phyloP scores from a whole-genome alignment of 2,888 invertebrate species.

The Drosophila testacea region DNA sequence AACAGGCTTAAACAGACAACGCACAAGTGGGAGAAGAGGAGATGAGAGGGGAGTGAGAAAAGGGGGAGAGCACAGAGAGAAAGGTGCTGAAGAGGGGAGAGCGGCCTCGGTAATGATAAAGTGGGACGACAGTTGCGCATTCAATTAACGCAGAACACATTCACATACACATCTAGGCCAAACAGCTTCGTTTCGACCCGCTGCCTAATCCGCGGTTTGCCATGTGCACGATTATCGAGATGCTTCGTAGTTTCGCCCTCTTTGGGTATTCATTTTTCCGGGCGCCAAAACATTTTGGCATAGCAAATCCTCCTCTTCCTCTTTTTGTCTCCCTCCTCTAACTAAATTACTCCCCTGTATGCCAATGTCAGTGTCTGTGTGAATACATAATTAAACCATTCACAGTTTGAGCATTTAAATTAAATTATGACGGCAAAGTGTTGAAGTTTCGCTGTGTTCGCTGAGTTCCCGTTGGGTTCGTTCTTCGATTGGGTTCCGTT shows the following conservation, averaged over 20 bases:
- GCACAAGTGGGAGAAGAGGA: constrained; percentile 33
- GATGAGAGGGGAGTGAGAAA: background rate
- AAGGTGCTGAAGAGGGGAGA: background rate
- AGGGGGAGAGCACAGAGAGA: background rate
- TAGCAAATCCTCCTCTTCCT: constrained; percentile 38
- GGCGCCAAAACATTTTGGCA: constrained; percentile 52
- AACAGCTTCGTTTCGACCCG: constrained; percentile 45
- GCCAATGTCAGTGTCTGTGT: constrained; percentile 32
- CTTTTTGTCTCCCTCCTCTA: background rate
- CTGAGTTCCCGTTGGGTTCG: background rate
- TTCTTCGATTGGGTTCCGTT: background rate
- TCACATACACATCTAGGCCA: constrained; percentile 57
- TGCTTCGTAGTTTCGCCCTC: constrained; percentile 20
- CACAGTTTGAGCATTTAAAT: constrained; percentile 80
- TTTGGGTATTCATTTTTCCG: constrained; percentile 47
- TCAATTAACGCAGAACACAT: constrained; percentile 68
- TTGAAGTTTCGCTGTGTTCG: constrained; percentile 35
- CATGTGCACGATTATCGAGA: constrained; percentile 61
- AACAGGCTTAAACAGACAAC: constrained; percentile 77
- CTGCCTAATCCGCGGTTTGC: constrained; percentile 59
- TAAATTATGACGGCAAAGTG: constrained; percentile 72
- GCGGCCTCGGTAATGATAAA: constrained; percentile 42
- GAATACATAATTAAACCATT: constrained; percentile 78
- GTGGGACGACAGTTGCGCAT: constrained; percentile 73
- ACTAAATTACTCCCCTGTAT: constrained; percentile 25